phyloP scores from a whole-genome alignment of 2,113 vertebrate genomes.

The Pogona vitticeps region DNA sequence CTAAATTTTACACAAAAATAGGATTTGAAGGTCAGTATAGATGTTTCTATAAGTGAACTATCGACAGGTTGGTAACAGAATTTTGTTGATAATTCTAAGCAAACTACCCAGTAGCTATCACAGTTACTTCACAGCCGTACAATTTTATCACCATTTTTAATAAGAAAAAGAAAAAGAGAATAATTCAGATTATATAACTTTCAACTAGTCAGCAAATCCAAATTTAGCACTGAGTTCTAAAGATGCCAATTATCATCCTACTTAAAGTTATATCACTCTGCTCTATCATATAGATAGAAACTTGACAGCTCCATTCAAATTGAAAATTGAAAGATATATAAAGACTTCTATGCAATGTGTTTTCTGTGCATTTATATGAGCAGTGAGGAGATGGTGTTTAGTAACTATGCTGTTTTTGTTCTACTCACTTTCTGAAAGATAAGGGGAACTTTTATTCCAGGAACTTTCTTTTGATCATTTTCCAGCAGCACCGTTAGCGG shows the following conservation, averaged over 20 bases:
- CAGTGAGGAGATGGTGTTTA: neutral
- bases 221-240: conserved; percentile 22
- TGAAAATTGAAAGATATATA: neutral
- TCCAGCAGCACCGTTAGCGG: conserved; percentile 85
- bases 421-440: conserved; percentile 90
- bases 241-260: neutral
- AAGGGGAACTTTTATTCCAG: conserved; percentile 89
- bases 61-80: no score
- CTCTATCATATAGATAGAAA: neutral
- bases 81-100: neutral
- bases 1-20: no score
- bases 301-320: neutral
- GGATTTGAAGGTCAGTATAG: neutral
- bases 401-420: rapidly evolving
- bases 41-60: no score
- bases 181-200: neutral
- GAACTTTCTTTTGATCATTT: conserved; percentile 88
- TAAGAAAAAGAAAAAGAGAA: neutral
- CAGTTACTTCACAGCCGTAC: neutral
- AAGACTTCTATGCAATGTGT: neutral
- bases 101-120: conserved; percentile 17
- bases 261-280: neutral
- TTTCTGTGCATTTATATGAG: neutral
- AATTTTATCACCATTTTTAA: neutral
- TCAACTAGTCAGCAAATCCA: neutral